Evolutionary conservation across 1,140 invertebrate species (phyloP), one percentile per base, ranked within the genome.

Genomic region (Pseudomyrmex concolor): DNA sequence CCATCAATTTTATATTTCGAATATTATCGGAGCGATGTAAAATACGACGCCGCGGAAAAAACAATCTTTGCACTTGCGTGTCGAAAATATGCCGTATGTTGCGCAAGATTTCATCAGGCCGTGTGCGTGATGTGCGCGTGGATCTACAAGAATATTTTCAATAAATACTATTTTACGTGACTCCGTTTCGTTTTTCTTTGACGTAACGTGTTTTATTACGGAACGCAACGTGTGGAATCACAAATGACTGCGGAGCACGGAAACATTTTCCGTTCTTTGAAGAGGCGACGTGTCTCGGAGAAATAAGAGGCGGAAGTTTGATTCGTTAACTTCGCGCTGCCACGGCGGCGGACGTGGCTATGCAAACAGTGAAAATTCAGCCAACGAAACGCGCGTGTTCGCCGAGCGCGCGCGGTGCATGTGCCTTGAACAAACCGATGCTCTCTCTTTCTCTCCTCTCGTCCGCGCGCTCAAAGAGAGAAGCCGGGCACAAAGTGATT

Each of bases 401-500:
- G 43, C 19, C 54, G 64, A 45, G 34, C 54, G 54, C 54, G 54
- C 55, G 15, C n/a, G 54, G 55, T 48, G 59, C 66, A 45, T 51
- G 34, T 34, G 34, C 5, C 34, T 59, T 59, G 76, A 70, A 71
- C 76, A 80, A 80, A 80, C 54, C 34, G 76, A 60, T 15, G 45
- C 62, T 54, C 7, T 51, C 5, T 25, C 13, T 50, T 1, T 25
- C 12, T 12, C 17, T 22, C 51, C n/a, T 12, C 19, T 17, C 19
- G 54, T 22, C 15, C 19, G 51, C 64, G 10, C 8, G 1, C 60
- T 80, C 76, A 80, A 80, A 71, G 76, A 15, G 55, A 50, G 43
- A 71, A 25, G 45, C 63, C 17, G 60, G 51, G 19, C 72, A 66
- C 72, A 77, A 77, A 76, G 81, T 83, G 81, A 83, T 83, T 83